phyloP scores from a whole-genome alignment of 2,888 invertebrate species.

The Abrostola triplasia region DNA sequence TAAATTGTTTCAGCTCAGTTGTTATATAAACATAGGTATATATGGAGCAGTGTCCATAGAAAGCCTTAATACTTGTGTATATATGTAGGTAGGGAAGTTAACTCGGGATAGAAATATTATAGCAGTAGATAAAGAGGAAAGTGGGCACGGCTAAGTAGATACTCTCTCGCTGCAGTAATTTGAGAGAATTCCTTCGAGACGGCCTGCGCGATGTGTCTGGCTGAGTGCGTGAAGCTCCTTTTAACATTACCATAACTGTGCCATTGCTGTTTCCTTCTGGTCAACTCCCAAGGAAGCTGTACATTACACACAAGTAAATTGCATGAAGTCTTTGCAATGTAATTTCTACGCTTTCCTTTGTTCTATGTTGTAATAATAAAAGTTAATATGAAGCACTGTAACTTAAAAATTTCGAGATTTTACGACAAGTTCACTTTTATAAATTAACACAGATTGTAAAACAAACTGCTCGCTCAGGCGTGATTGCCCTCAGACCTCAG shows the following conservation, averaged over 20 bases:
- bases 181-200: constrained; percentile 54
- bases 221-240: constrained; percentile 46
- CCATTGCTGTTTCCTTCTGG: constrained; percentile 39
- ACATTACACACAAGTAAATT: constrained; percentile 29
- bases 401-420: neutral
- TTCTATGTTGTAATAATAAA: neutral
- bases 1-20: constrained; percentile 28
- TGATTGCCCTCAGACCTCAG: constrained; percentile 27
- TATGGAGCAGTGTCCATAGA: constrained; percentile 6
- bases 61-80: constrained; percentile 12
- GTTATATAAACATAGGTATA: constrained; percentile 13
- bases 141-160: constrained; percentile 46
- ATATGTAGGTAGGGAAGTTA: constrained; percentile 36
- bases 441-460: constrained; percentile 11
- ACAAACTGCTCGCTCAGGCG: constrained; percentile 23
- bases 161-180: constrained; percentile 52
- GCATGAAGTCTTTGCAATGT: constrained; percentile 23
- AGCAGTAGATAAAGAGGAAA: constrained; percentile 51
- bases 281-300: constrained; percentile 45
- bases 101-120: constrained; percentile 53
- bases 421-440: neutral
- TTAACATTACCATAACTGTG: constrained; percentile 51
- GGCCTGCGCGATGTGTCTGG: constrained; percentile 44
- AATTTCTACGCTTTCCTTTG: neutral
- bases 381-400: neutral